phyloP scores from a whole-genome alignment of 2,113 vertebrate species.

The Cromileptes altivelis region DNA sequence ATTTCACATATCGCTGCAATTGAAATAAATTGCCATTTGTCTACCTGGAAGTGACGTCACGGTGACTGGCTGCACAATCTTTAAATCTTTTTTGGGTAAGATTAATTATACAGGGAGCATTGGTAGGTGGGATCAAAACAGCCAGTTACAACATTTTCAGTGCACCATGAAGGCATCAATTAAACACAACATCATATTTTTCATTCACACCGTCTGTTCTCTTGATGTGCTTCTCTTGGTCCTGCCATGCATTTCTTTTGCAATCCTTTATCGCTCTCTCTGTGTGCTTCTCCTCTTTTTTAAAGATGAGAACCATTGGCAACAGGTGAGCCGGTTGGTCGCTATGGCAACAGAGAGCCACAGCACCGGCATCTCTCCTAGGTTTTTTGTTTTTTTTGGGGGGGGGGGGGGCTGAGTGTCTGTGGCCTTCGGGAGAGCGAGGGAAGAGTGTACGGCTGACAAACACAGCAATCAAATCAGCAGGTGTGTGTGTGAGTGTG shows the following conservation, averaged over 20 bases:
- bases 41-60: no score
- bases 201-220: not conserved
- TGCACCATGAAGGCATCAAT: slow-evolving; percentile 5
- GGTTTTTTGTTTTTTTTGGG: not conserved
- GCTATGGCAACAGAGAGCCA: slow-evolving; percentile 69
- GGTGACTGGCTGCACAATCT: no score
- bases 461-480: slow-evolving; percentile 55
- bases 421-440: slow-evolving; percentile 32
- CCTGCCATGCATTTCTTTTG: not conserved
- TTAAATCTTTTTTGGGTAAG: not conserved
- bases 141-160: slow-evolving; percentile 15
- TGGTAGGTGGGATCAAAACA: not conserved
- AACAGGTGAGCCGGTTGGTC: slow-evolving; percentile 71
- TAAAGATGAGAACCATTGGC: slow-evolving; percentile 37
- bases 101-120: not conserved
- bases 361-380: slow-evolving; percentile 37
- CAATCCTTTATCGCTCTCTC: not conserved
- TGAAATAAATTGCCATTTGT: no score
- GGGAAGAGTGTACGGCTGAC: slow-evolving; percentile 25
- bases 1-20: no score
- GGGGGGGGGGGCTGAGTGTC: slow-evolving; percentile 29
- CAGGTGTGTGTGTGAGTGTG: slow-evolving; percentile 15
- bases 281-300: slow-evolving; percentile 4
- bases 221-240: not conserved
- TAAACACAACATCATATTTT: not conserved